phyloP scores from a whole-genome alignment of 2,797 vertebrate genomes.

The Spinus pinus region DNA sequence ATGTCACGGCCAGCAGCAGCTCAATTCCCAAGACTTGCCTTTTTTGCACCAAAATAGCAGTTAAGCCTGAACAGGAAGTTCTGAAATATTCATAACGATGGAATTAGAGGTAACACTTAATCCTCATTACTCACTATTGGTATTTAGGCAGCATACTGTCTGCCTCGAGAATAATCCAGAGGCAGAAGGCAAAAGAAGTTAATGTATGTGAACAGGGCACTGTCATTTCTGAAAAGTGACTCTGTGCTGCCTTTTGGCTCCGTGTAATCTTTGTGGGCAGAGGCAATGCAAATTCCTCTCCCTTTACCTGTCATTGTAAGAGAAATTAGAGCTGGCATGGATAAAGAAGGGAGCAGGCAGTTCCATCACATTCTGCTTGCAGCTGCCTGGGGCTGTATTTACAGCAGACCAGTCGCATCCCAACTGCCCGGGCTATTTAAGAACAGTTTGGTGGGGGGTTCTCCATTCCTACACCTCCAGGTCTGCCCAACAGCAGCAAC shows the following conservation, averaged over 20 bases:
- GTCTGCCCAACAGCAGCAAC: neutral
- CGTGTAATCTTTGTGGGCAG: neutral
- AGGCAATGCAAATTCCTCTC: slow-evolving; percentile 13
- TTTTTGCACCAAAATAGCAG: slow-evolving; percentile 63
- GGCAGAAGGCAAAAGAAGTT: slow-evolving; percentile 27
- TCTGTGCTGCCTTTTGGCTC: neutral
- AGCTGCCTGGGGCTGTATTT: neutral
- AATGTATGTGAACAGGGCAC: neutral
- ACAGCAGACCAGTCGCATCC: fast-evolving
- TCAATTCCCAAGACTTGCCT: slow-evolving; percentile 23
- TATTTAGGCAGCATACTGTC: slow-evolving; percentile 37
- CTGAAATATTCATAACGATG: slow-evolving; percentile 11
- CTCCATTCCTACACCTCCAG: neutral
- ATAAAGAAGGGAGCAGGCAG: neutral
- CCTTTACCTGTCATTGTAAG: neutral
- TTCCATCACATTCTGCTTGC: neutral
- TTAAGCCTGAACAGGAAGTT: slow-evolving; percentile 61
- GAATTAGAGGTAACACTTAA: slow-evolving; percentile 55
- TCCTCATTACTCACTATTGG: slow-evolving; percentile 27
- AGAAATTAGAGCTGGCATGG: neutral
- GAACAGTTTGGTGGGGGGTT: neutral
- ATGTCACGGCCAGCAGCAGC: slow-evolving; percentile 51
- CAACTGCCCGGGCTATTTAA: neutral
- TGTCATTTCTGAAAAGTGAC: neutral
- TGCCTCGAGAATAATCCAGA: slow-evolving; percentile 24